Conservation (phyloP, 2,797 vertebrate species). For the Eulemur coronatus region DNA sequence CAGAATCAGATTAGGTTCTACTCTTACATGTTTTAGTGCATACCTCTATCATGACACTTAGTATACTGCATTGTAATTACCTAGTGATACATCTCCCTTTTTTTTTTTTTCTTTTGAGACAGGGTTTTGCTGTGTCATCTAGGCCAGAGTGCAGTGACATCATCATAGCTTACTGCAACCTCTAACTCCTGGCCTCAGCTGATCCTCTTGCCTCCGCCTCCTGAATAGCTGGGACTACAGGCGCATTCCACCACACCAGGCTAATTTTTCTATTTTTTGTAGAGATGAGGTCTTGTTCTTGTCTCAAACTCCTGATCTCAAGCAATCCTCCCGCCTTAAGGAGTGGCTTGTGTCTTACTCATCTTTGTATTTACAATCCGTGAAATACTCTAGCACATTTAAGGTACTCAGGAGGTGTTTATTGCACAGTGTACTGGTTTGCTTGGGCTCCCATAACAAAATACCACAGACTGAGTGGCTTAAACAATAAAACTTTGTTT, state of each 20-base stretch:
- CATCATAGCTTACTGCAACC: too few relatives aligned
- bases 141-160: too few relatives aligned
- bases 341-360: not conserved
- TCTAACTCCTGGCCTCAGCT: too few relatives aligned
- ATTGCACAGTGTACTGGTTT: not conserved
- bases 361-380: not conserved
- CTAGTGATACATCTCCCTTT: not conserved
- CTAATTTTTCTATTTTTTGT: not conserved
- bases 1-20: not conserved
- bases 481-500: not conserved
- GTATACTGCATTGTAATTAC: not conserved
- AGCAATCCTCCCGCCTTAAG: not conserved
- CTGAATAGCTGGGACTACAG: too few relatives aligned
- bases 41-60: not conserved
- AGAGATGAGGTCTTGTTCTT: not conserved
- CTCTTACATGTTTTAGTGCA: not conserved
- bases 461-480: not conserved
- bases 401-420: not conserved
- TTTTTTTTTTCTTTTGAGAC: not conserved
- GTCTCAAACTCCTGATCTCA: not conserved
- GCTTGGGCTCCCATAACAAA: not conserved
- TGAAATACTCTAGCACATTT: not conserved
- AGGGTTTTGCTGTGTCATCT: too few relatives aligned
- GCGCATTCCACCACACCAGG: not conserved
- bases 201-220: too few relatives aligned